A percentile compares a stretch with the other conserved stretches of the same genome.
Conservation (phyloP, 2,797 vertebrate genomes). For the Chelon auratus region DNA sequence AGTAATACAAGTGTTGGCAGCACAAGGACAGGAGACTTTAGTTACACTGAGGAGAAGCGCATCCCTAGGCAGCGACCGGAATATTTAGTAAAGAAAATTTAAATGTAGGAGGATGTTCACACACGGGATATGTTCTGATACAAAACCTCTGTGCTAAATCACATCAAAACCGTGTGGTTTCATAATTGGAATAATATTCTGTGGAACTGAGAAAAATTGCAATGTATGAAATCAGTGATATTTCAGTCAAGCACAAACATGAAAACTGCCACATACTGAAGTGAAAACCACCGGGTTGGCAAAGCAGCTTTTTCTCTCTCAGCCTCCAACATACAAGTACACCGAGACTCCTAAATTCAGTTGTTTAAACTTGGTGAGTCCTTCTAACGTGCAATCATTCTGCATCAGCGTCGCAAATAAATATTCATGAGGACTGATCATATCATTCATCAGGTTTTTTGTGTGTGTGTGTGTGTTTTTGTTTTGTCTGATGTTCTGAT, state of each 20-base stretch:
- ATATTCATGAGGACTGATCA: background rate
- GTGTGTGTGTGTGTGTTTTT: too few relatives aligned
- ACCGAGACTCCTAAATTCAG: background rate
- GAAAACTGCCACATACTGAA: background rate
- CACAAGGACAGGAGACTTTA: background rate
- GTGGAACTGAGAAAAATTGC: background rate
- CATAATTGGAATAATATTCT: background rate
- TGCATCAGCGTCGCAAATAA: background rate
- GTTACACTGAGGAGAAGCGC: slow-evolving; percentile 1
- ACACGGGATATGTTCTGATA: background rate
- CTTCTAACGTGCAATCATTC: background rate
- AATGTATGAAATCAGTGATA: background rate
- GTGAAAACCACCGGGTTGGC: background rate
- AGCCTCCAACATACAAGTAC: background rate
- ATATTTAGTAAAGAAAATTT: slow-evolving; percentile 2
- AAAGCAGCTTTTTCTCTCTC: background rate
- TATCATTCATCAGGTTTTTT: too few relatives aligned
- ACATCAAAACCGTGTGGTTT: background rate
- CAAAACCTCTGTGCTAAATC: background rate
- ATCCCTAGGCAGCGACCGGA: background rate
- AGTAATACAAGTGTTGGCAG: slow-evolving; percentile 24
- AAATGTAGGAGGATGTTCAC: background rate
- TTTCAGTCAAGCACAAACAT: background rate
- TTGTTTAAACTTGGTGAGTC: too few relatives aligned
- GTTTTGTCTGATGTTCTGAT: too few relatives aligned